phyloP scores from a whole-genome alignment of 2,888 invertebrate genomes.

The Plebejus melissa region DNA sequence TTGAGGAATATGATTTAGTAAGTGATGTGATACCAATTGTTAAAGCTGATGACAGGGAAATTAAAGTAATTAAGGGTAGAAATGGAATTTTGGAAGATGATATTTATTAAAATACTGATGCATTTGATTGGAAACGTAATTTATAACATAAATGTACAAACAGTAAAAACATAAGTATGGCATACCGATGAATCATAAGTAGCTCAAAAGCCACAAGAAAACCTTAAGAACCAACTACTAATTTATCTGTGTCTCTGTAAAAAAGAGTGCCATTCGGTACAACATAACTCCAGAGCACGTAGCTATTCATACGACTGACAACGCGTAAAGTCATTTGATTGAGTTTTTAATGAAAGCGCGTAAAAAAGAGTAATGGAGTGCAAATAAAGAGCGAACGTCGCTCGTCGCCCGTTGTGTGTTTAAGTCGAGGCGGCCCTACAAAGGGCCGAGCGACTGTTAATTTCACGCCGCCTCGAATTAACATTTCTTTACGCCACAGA shows the following conservation, averaged over 20 bases:
- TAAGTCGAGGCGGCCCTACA: constrained; percentile 73
- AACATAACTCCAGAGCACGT: constrained; percentile 11
- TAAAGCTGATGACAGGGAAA: not conserved
- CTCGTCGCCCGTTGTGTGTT: constrained; percentile 78
- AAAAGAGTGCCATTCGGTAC: not conserved
- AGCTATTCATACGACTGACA: constrained; percentile 26
- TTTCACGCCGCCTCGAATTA: constrained; percentile 80
- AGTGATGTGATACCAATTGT: too few species aligned
- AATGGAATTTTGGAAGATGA: not conserved
- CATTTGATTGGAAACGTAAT: not conserved
- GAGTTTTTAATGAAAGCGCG: constrained; percentile 67
- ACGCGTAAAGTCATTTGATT: constrained; percentile 46
- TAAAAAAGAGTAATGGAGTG: constrained; percentile 71
- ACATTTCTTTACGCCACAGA: constrained; percentile 80
- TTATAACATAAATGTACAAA: not conserved
- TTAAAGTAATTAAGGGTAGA: not conserved
- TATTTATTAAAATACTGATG: not conserved
- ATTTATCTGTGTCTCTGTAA: constrained; percentile 10
- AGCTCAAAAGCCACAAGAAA: not conserved
- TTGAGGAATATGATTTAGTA: not conserved
- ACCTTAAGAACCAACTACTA: not conserved
- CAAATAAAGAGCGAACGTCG: constrained; percentile 70
- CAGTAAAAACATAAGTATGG: not conserved
- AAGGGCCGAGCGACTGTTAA: constrained; percentile 77
- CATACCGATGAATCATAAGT: not conserved